Evolutionary conservation across 2,797 vertebrate genomes (phyloP).

Genomic region (Xiphophorus birchmanni): DNA sequence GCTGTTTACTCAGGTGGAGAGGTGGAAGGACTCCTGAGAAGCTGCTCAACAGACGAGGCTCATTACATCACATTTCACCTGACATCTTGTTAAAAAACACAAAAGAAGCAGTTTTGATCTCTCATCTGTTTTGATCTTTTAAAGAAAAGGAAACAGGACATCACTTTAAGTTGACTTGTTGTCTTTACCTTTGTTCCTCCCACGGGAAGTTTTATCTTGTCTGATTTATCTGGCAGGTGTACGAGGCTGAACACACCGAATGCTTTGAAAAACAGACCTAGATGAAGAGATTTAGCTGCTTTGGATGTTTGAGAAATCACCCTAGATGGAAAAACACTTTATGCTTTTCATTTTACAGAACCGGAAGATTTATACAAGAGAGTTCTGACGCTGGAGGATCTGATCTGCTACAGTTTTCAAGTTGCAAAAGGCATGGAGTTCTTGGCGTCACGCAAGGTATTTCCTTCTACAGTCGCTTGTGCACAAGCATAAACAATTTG

Average conservation of each 20-base stretch:
- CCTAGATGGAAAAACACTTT: conserved; percentile 26
- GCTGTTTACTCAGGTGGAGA: conserved; percentile 84
- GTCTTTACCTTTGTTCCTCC: conserved; percentile 19
- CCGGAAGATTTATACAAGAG: conserved; percentile 91
- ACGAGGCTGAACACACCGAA: conserved; percentile 20
- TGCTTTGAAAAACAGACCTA: conserved; percentile 26
- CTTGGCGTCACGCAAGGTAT: conserved; percentile 93
- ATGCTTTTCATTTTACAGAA: conserved; percentile 79
- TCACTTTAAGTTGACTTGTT: conserved; percentile 26
- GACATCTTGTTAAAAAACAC: conserved; percentile 54
- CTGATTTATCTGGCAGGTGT: conserved; percentile 49
- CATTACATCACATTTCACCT: conserved; percentile 62
- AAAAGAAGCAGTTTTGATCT: conserved; percentile 36
- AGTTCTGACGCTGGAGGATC: conserved; percentile 90
- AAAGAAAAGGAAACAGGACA: conserved; percentile 48
- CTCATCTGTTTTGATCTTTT: conserved; percentile 62
- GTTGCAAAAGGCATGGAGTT: conserved; percentile 97
- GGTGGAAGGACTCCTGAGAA: conserved; percentile 67
- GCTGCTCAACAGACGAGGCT: conserved; percentile 35
- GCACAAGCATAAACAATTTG: not conserved
- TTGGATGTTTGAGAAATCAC: conserved; percentile 18
- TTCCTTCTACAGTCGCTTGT: conserved; percentile 18
- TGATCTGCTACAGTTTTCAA: conserved; percentile 97
- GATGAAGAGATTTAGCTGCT: conserved; percentile 21
- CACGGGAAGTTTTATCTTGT: conserved; percentile 31